Percentiles rank a stretch among this genome's conserved stretches.
These are phyloP conservation scores for Mesorhabditis belari DNA, from an alignment of 2,888 invertebrate species.

Conservation along the genomic window DNA sequence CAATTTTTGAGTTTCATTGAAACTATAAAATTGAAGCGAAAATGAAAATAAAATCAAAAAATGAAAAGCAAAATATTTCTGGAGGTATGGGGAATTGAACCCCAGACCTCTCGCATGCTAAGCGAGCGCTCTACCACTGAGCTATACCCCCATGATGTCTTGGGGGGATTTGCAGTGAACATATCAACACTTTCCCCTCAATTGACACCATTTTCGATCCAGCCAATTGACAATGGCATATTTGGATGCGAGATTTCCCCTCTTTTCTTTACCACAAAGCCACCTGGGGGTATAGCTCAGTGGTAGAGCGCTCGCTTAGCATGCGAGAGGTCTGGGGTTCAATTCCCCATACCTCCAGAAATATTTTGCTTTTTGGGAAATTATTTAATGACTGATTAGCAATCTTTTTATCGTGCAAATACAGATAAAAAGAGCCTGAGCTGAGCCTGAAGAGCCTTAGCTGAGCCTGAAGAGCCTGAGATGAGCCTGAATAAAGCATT, in stretches of 20 bases:
- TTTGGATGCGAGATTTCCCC: too few relatives aligned
- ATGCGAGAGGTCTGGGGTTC: constrained; percentile 2
- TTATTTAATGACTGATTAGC: too few relatives aligned
- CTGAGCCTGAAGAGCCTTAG: too few relatives aligned
- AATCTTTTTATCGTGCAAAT: too few relatives aligned
- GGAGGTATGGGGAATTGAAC: constrained; percentile 27
- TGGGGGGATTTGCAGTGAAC: neutral
- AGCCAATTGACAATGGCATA: neutral
- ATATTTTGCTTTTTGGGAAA: neutral
- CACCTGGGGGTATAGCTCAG: constrained; percentile 34
- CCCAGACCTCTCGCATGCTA: constrained; percentile 33
- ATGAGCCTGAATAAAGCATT: constrained; percentile 45
- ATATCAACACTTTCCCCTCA: neutral
- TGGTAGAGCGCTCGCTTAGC: constrained; percentile 44
- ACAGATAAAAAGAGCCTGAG: too few relatives aligned
- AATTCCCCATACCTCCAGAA: neutral
- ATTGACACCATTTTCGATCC: neutral
- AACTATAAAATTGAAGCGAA: too few relatives aligned
- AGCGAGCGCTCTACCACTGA: constrained; percentile 33
- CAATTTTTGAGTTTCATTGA: too few relatives aligned
- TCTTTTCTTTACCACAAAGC: too few relatives aligned
- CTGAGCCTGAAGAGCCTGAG: constrained; percentile 37
- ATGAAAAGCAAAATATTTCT: neutral
- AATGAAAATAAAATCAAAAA: neutral
- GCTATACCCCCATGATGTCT: constrained; percentile 18